Conservation (phyloP, 2,888 invertebrate species). For the Tinea semifulvella region DNA sequence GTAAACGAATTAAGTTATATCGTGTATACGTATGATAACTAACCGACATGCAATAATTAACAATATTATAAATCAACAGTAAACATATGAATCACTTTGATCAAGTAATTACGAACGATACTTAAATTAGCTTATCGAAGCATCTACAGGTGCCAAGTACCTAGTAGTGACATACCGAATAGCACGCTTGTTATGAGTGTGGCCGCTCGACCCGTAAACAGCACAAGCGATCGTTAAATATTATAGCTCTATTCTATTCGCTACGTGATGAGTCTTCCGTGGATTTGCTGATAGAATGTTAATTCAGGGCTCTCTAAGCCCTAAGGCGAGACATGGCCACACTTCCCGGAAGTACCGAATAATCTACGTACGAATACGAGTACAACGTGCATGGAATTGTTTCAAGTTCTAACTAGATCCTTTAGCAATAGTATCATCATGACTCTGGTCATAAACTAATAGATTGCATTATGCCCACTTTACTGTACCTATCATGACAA, state of each 20-base stretch:
- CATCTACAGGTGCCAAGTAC: constrained; percentile 12
- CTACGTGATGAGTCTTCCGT: constrained; percentile 59
- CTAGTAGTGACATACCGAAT: constrained; percentile 7
- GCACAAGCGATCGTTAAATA: constrained; percentile 64
- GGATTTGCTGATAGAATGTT: constrained; percentile 57
- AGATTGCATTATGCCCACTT: no score
- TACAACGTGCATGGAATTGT: constrained; percentile 21
- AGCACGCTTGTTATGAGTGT: constrained; percentile 25
- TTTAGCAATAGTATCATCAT: no score
- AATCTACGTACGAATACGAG: constrained; percentile 15
- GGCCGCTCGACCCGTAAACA: constrained; percentile 45
- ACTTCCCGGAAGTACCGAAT: constrained; percentile 53
- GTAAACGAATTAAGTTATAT: no score
- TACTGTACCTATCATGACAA: no score
- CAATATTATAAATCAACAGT: neutral
- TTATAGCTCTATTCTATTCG: constrained; percentile 64
- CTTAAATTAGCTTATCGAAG: constrained; percentile 5
- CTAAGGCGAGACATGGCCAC: constrained; percentile 37
- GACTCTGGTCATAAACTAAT: no score
- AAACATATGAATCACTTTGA: neutral
- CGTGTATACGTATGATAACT: no score
- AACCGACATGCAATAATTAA: no score
- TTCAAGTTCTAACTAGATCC: constrained; percentile 20
- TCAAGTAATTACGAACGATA: neutral
- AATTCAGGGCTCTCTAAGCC: constrained; percentile 37